Percentiles rank a stretch among this genome's conserved stretches.
phyloP scores from a whole-genome alignment of 2,113 vertebrate genomes.

The Dasyprocta punctata region DNA sequence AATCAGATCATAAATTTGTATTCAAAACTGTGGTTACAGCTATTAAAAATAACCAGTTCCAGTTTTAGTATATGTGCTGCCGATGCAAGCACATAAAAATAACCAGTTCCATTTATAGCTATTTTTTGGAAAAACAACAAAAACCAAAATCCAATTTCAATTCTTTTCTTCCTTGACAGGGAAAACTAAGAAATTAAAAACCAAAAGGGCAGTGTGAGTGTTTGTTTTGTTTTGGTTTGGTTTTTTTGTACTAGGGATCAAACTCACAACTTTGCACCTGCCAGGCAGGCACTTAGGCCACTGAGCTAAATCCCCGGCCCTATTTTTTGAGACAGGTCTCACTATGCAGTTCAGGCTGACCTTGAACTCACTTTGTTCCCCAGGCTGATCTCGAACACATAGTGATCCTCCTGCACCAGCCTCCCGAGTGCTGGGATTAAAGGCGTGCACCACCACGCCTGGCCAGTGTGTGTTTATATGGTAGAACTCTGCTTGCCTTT shows the following conservation, averaged over 20 bases:
- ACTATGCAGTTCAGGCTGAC: no score
- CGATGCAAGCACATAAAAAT: not conserved
- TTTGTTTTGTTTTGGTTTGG: no score
- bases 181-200: conserved; percentile 38
- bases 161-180: not conserved
- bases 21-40: not conserved
- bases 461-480: not conserved
- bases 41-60: not conserved
- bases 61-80: not conserved
- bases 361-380: no score
- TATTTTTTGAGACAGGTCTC: no score
- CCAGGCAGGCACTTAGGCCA: no score
- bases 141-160: not conserved
- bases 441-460: no score
- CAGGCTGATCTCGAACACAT: no score
- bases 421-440: no score
- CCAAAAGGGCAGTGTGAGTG: not conserved
- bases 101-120: not conserved
- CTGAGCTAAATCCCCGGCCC: no score
- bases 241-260: no score
- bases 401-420: no score
- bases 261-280: no score
- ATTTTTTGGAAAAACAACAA: not conserved
- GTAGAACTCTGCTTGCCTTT: not conserved
- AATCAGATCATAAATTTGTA: not conserved